Conservation (phyloP, 2,113 vertebrate species). For the Budorcas taxicolor region DNA sequence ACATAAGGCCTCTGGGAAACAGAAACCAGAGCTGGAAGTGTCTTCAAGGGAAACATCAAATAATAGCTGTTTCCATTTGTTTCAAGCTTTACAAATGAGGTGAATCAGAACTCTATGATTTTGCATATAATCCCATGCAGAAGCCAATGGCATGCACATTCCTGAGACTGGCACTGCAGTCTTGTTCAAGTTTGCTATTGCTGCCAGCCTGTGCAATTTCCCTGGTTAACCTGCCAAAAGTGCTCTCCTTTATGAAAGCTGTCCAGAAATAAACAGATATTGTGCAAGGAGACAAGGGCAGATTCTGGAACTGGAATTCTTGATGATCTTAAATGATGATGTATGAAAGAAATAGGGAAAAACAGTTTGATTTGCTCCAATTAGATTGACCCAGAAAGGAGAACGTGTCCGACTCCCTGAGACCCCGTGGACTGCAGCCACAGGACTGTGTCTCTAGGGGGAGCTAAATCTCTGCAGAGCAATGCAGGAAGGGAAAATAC, state of each 20-base stretch:
- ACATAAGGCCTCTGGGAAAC: neutral
- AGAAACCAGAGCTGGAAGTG: neutral
- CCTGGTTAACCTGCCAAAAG: conserved; percentile 32
- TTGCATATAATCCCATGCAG: conserved; percentile 7
- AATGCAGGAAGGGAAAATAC: neutral
- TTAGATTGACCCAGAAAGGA: conserved; percentile 42
- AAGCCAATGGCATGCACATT: neutral
- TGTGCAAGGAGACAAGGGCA: conserved; percentile 36
- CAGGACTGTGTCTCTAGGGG: neutral
- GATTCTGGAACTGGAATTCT: conserved; percentile 11
- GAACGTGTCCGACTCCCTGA: neutral
- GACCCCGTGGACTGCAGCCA: neutral
- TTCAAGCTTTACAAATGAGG: neutral
- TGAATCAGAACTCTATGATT: conserved; percentile 1
- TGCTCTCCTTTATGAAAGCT: conserved; percentile 19
- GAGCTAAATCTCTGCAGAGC: neutral
- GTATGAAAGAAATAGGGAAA: conserved; percentile 30
- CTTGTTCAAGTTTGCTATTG: conserved; percentile 9
- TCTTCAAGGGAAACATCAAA: neutral
- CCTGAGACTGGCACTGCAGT: neutral
- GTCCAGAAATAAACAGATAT: neutral
- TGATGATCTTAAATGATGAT: conserved; percentile 53
- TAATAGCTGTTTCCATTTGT: neutral
- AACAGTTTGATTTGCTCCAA: conserved; percentile 52
- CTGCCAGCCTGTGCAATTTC: neutral